A percentile compares a stretch with the other conserved stretches of the same genome.
Conservation (phyloP, 2,888 invertebrate species). For the Tachystola acroxantha region DNA sequence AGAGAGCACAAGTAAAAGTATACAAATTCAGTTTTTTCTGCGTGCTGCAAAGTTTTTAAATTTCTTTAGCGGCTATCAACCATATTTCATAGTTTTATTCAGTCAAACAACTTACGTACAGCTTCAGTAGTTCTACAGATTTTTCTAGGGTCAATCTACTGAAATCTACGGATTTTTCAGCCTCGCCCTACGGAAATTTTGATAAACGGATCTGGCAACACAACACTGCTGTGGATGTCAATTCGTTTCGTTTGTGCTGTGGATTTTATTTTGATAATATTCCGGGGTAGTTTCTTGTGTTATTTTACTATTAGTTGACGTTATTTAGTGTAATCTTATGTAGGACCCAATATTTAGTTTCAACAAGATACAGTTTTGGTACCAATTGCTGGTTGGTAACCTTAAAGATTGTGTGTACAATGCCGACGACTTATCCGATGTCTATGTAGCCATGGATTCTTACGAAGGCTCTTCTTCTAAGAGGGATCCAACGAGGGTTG, state of each 20-base stretch:
- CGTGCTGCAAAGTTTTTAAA: no score
- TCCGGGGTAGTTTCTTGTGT: constrained; percentile 1
- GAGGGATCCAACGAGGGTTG: constrained; percentile 38
- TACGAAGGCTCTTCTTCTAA: constrained; percentile 41
- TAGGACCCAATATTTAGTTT: not conserved
- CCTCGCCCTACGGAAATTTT: no score
- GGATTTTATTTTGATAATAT: constrained; percentile 10
- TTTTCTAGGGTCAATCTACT: no score
- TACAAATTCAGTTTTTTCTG: no score
- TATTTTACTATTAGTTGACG: constrained; percentile 1
- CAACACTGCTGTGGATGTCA: no score
- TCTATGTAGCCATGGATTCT: constrained; percentile 60
- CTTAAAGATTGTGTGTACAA: constrained; percentile 56
- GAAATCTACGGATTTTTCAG: no score
- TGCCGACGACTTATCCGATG: constrained; percentile 53
- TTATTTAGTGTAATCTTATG: not conserved
- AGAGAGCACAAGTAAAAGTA: no score
- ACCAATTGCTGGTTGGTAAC: constrained; percentile 29
- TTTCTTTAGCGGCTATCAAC: no score
- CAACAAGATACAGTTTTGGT: not conserved
- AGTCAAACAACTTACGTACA: no score
- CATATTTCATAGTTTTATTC: no score
- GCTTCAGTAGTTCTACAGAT: no score
- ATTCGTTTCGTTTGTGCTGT: constrained; percentile 11
- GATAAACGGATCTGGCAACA: no score